Base-by-base conservation (phyloP, 2,113 vertebrate genomes). In the Centropus unirufus region DNA sequence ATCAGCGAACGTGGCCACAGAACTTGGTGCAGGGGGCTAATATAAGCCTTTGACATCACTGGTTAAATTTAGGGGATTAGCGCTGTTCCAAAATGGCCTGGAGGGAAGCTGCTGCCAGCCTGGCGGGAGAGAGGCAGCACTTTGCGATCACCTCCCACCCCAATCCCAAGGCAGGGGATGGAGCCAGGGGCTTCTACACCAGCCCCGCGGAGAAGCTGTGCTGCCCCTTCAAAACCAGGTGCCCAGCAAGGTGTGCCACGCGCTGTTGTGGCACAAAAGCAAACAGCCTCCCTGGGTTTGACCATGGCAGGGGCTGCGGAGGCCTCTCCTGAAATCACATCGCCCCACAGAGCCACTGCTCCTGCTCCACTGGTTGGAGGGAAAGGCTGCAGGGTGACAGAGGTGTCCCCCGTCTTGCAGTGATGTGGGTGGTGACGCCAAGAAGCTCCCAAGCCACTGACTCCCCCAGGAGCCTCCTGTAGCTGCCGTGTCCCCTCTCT, bases 31-130 rank as follows among this genome's bases (percentile, higher is more conserved):
- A 47, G 55, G 46, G 46, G 92, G 59, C 75, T 83, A 86, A 95
- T 29, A 34, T 14, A 51, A 92, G 79, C 79, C 55, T 88, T 94
- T 83, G 92, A 94, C 92, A 95, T 94, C 85, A 80, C 51, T 66
- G 83, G 79, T 93, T 89, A 95, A 86, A 93, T 74, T 92, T 83
- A 92, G 92, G 51, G 62, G 59, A 86, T 86, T 76, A 92, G 26
- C 55, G 46, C 36, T 32, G 59, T 62, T 63, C 68, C 77, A 80
- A 93, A 94, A 83, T 39, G 46, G 51, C 74, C 79, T 61, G 29
- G 47, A 91, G 68, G 42, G 46, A 83, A 93, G 64, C 9, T 68
- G 8, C 34, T 20, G 52, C 22, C 1, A 5, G 47, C 26, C 20
- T 42, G 59, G n/a, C 42, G 22, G 44, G 40, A 83, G 49, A 85